Percentiles rank a stretch among this genome's conserved stretches.
phyloP scores from a whole-genome alignment of 2,888 invertebrate species.

The Acanthosepion pharaonis region DNA sequence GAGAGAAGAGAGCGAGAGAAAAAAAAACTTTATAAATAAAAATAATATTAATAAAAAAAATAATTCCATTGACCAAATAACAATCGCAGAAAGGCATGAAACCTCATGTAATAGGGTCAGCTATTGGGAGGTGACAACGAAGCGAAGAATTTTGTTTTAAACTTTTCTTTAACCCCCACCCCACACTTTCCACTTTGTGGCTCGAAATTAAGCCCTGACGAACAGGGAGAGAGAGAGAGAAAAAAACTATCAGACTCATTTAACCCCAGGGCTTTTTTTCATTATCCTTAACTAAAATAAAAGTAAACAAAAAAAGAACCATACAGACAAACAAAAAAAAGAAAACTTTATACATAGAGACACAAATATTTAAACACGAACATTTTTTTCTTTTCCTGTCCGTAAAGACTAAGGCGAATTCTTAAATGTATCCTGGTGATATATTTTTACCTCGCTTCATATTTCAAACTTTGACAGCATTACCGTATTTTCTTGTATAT shows the following conservation, averaged over 20 bases:
- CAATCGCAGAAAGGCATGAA: not conserved
- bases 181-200: not conserved
- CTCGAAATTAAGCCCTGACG: not conserved
- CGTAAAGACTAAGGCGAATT: not conserved
- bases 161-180: not conserved
- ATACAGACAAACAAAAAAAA: not conserved
- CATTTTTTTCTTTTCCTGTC: not conserved
- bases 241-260: too few species aligned
- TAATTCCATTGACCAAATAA: not conserved
- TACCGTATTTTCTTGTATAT: too few species aligned
- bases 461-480: conserved; percentile 33
- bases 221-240: too few species aligned
- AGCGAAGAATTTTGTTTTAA: not conserved
- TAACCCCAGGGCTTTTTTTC: too few species aligned
- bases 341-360: not conserved
- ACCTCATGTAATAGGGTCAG: not conserved
- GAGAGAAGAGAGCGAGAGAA: not conserved
- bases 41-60: not conserved
- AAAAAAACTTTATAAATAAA: not conserved
- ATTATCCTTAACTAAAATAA: too few species aligned
- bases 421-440: conserved; percentile 18
- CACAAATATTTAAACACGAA: not conserved
- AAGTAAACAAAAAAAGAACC: not conserved
- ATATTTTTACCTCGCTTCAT: conserved; percentile 16
- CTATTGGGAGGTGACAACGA: conserved; percentile 33